phyloP scores from a whole-genome alignment of 2,113 vertebrate species.

The Perognathus longimembris region DNA sequence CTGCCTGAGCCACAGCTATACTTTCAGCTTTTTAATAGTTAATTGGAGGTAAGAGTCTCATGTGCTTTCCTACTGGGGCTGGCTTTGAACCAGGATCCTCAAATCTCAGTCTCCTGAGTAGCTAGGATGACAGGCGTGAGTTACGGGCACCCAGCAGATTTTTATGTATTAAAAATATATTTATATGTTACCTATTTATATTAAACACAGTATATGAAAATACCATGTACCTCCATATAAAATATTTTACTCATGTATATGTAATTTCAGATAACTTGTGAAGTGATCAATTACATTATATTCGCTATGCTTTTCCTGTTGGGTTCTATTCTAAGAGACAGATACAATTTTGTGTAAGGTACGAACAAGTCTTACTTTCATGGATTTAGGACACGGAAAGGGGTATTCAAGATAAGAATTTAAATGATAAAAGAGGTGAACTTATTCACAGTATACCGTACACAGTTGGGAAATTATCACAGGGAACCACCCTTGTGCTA shows the following conservation, averaged over 20 bases:
- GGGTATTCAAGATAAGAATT: not conserved
- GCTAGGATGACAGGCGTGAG: too few species aligned
- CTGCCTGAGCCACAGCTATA: too few species aligned
- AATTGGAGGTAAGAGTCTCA: too few species aligned
- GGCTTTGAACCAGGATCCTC: too few species aligned
- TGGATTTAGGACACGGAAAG: not conserved
- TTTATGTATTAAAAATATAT: not conserved
- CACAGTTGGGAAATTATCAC: too few species aligned
- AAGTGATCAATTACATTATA: constrained; percentile 22
- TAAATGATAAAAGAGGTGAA: too few species aligned
- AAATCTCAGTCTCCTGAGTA: too few species aligned
- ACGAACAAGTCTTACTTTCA: not conserved
- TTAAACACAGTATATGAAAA: not conserved
- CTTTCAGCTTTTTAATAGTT: too few species aligned
- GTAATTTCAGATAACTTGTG: not conserved
- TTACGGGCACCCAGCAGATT: too few species aligned
- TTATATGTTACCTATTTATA: not conserved
- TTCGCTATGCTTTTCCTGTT: not conserved
- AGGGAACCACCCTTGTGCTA: too few species aligned
- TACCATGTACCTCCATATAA: not conserved
- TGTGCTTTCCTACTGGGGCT: too few species aligned
- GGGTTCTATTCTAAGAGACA: not conserved
- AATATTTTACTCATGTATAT: not conserved
- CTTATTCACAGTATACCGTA: too few species aligned
- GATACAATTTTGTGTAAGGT: not conserved